These are phyloP conservation scores for Dasyornis broadbenti DNA, from an alignment of 2,113 vertebrate species.

Conservation along the genomic window DNA sequence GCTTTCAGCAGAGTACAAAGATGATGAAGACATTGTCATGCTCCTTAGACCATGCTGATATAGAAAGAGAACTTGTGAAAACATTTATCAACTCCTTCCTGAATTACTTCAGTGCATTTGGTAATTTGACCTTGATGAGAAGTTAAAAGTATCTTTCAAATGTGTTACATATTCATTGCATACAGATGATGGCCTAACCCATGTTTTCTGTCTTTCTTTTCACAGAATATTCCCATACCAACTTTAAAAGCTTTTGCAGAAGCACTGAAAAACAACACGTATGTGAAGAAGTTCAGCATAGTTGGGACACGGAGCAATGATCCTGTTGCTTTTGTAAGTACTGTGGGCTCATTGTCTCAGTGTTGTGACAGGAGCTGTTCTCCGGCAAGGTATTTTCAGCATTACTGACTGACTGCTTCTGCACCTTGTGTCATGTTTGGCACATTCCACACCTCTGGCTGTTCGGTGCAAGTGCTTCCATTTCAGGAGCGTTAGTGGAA, in stretches of 20 bases:
- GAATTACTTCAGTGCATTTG: neutral
- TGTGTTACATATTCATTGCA: neutral
- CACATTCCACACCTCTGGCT: neutral
- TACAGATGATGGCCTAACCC: neutral
- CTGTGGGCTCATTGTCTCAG: accelerated
- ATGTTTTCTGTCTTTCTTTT: neutral
- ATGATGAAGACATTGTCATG: neutral
- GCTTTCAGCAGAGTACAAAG: neutral
- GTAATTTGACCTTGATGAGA: neutral
- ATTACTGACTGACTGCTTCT: neutral
- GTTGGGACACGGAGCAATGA: constrained; percentile 95
- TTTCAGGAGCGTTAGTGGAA: neutral
- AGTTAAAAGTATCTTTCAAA: neutral
- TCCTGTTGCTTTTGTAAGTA: constrained; percentile 90
- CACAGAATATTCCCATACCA: constrained; percentile 90
- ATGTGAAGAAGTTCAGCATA: constrained; percentile 92
- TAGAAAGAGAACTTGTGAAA: neutral
- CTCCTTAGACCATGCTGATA: neutral
- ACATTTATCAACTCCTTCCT: neutral
- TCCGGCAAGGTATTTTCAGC: neutral
- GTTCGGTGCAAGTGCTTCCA: neutral
- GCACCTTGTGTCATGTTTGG: neutral
- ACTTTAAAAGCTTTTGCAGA: constrained; percentile 90
- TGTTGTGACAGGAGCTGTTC: neutral
- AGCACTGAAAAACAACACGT: constrained; percentile 84